A percentile compares a stretch with the other conserved stretches of the same genome.
Evolutionary conservation across 2,888 invertebrate species (phyloP).

Genomic region (Lathronympha strigana): DNA sequence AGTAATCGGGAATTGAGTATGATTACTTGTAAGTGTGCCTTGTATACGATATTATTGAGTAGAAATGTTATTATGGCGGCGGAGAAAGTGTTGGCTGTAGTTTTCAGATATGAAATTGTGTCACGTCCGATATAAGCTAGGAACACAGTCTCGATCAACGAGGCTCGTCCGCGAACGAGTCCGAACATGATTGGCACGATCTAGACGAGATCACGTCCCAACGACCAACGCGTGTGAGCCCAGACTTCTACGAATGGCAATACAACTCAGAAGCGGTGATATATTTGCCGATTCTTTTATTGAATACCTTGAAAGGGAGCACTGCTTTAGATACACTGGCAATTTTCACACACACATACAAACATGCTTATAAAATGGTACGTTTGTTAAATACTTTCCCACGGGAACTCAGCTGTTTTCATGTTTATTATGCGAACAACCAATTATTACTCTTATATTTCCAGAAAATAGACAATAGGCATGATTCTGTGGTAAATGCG

Average conservation of each 20-base stretch:
- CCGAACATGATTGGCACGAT: conserved; percentile 42
- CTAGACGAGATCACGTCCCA: conserved; percentile 40
- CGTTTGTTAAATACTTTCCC: conserved; percentile 25
- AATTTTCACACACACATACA: conserved; percentile 26
- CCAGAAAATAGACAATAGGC: background rate
- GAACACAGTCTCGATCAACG: conserved; percentile 38
- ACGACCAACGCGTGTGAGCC: conserved; percentile 16
- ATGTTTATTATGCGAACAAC: background rate
- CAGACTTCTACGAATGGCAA: background rate
- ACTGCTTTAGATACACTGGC: conserved; percentile 24
- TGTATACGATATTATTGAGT: conserved; percentile 13
- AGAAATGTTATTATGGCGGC: conserved; percentile 23
- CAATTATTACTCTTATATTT: background rate
- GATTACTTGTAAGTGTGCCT: conserved; percentile 11
- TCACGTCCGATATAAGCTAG: conserved; percentile 43
- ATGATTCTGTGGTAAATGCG: background rate
- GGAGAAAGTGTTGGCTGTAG: conserved; percentile 30
- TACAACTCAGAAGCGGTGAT: conserved; percentile 16
- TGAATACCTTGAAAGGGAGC: conserved; percentile 35
- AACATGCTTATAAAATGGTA: conserved; percentile 7
- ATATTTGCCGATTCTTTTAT: conserved; percentile 28
- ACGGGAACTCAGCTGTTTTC: conserved; percentile 21
- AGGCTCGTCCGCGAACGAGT: conserved; percentile 26
- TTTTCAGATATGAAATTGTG: conserved; percentile 41
- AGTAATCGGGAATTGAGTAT: conserved; percentile 5